Evolutionary conservation across 1,140 invertebrate species (phyloP), one percentile per base, ranked within the genome.

Genomic region (Cotesia chilonis): DNA sequence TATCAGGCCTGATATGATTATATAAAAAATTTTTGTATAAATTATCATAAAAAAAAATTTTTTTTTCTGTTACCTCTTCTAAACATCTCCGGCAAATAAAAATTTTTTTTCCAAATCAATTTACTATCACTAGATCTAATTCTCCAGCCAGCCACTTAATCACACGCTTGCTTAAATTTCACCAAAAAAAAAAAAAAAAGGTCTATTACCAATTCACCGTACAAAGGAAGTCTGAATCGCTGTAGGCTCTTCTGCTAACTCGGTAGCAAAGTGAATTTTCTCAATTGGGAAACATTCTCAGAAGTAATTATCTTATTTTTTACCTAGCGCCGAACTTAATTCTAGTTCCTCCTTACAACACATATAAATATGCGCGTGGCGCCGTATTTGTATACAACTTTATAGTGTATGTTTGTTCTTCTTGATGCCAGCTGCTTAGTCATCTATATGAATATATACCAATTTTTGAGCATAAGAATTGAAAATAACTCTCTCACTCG

Each of bases 281-380:
- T 68, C 35, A 20, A 68, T 68, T 55, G 66, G 66, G 28, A 68
- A 68, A 68, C 66, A 4, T 68, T 65, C 63, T 10, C 7, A 20
- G 63, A 65, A 65, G 35, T 28, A 28, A 14, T 5, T 36, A 20
- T 17, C 1, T 2, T n/a, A 60, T 7, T 6, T 60, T 6, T 7
- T 4, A n/a, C 14, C 60, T 14, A 14, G 35, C 37, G 60, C 36
- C n/a, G 17, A 10, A 1, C 20, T 52, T 28, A 28, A 28, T 28
- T 28, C 28, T 28, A 28, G 28, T 2, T 28, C 28, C 28, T 28
- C 3, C 28, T 28, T 2, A 28, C 28, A 14, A 66, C 64, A 66
- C 64, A 66, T 10, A 10, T 55, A 35, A 54, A 55, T 20, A 7
- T 9, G 36, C 66, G 66, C 66, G 66, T 68, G 66, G 66, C 66